These are phyloP conservation scores for Dryas iulia DNA, from an alignment of 1,140 invertebrate species.

Conservation along the genomic window DNA sequence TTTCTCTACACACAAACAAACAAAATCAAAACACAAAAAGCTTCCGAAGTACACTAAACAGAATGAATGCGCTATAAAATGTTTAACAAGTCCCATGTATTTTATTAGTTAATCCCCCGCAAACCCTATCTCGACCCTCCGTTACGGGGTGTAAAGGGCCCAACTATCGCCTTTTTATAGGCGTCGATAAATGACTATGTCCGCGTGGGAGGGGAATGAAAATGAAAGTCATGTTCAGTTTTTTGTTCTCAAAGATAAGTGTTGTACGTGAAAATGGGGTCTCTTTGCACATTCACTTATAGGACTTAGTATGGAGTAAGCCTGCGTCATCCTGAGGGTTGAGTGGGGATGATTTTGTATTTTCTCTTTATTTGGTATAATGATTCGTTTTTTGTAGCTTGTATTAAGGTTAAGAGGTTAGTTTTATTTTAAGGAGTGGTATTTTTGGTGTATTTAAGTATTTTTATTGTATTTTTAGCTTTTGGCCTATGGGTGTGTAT, in stretches of 20 bases:
- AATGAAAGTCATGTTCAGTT: constrained; percentile 44
- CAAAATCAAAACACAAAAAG: not conserved
- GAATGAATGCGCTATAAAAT: constrained; percentile 12
- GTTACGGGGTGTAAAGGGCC: constrained; percentile 37
- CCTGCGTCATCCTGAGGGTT: constrained; percentile 34
- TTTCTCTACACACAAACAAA: not conserved
- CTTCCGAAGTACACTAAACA: not conserved
- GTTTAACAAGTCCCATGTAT: constrained; percentile 25
- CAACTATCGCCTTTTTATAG: constrained; percentile 42
- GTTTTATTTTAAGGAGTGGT: not conserved
- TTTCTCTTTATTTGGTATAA: constrained; percentile 20
- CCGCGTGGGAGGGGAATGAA: constrained; percentile 33
- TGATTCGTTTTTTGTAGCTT: constrained; percentile 9
- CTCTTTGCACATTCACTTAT: constrained; percentile 28
- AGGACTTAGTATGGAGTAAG: constrained; percentile 20
- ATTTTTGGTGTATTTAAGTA: no score
- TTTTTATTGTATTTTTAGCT: no score
- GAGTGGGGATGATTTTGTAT: constrained; percentile 32
- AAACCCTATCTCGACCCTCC: constrained; percentile 31
- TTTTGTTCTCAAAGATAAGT: constrained; percentile 45
- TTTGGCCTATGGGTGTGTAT: no score
- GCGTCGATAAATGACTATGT: constrained; percentile 31
- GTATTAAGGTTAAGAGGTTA: not conserved
- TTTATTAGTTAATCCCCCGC: constrained; percentile 37
- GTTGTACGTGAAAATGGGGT: constrained; percentile 34